These are phyloP conservation scores for Colostygia pectinataria DNA, from an alignment of 2,888 invertebrate genomes.

Conservation along the genomic window DNA sequence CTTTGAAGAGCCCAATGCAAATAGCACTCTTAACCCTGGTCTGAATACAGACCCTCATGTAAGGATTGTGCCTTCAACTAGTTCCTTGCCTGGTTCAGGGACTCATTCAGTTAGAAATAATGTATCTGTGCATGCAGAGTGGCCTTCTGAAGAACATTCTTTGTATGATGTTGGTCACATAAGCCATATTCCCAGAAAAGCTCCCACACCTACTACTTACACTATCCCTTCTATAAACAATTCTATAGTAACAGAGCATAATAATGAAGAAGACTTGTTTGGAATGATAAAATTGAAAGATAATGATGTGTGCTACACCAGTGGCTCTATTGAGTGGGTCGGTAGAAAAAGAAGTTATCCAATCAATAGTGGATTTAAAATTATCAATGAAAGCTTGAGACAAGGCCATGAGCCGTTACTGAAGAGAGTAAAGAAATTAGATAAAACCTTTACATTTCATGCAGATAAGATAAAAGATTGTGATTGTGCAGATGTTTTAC, in stretches of 20 bases:
- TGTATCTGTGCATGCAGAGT: slow-evolving; percentile 25
- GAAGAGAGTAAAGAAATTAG: slow-evolving; percentile 53
- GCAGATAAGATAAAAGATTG: slow-evolving; percentile 54
- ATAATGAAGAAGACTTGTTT: slow-evolving; percentile 55
- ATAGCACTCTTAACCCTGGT: slow-evolving; percentile 45
- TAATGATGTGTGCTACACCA: slow-evolving; percentile 76
- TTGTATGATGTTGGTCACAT: slow-evolving; percentile 61
- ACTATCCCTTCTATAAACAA: slow-evolving; percentile 57
- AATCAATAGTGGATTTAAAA: slow-evolving; percentile 73
- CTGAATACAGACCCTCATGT: slow-evolving; percentile 35
- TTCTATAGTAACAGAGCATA: slow-evolving; percentile 40
- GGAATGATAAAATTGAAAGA: slow-evolving; percentile 73
- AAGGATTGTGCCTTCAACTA: slow-evolving; percentile 13
- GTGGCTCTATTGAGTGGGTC: slow-evolving; percentile 76
- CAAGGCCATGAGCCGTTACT: slow-evolving; percentile 44
- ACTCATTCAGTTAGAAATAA: slow-evolving; percentile 17
- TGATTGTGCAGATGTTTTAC: slow-evolving; percentile 72
- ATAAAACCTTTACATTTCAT: slow-evolving; percentile 45
- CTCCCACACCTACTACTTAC: slow-evolving; percentile 64
- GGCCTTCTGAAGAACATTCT: slow-evolving; percentile 15
- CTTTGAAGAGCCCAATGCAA: slow-evolving; percentile 51
- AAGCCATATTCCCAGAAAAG: slow-evolving; percentile 67
- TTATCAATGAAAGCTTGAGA: slow-evolving; percentile 49
- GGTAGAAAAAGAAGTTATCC: slow-evolving; percentile 71
- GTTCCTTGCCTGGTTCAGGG: slow-evolving; percentile 16